These are phyloP conservation scores for Colius striatus DNA, from an alignment of 2,113 vertebrate genomes.

Conservation along the genomic window DNA sequence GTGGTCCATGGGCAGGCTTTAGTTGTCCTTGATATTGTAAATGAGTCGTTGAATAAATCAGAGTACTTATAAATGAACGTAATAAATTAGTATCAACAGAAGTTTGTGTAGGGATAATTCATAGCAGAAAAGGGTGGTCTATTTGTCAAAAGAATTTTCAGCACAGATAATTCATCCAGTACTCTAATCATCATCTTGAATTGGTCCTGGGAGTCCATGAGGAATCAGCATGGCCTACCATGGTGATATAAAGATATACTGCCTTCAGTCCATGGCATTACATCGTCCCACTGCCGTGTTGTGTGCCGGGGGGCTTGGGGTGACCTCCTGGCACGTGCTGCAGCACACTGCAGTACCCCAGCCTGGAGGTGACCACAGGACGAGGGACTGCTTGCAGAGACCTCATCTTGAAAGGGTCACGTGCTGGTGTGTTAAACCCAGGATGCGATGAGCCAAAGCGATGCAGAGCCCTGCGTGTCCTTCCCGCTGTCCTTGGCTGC, in stretches of 20 bases:
- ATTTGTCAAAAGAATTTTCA: background rate
- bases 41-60: background rate
- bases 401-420: rapidly evolving
- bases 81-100: constrained; percentile 25
- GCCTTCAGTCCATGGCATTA: rapidly evolving
- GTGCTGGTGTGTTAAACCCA: background rate
- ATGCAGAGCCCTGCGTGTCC: background rate
- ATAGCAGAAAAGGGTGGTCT: background rate
- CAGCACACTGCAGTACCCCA: rapidly evolving
- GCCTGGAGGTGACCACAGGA: background rate
- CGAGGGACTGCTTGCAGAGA: rapidly evolving
- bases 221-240: rapidly evolving
- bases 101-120: constrained; percentile 18
- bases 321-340: background rate
- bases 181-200: rapidly evolving
- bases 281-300: background rate
- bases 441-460: rapidly evolving
- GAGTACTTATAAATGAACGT: background rate
- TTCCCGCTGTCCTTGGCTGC: background rate
- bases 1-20: background rate
- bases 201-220: background rate
- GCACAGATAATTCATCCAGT: background rate
- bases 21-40: background rate
- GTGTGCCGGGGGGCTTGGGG: background rate
- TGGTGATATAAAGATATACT: rapidly evolving